Conservation (phyloP, 2,888 invertebrate species). For the Patella pellucida region DNA sequence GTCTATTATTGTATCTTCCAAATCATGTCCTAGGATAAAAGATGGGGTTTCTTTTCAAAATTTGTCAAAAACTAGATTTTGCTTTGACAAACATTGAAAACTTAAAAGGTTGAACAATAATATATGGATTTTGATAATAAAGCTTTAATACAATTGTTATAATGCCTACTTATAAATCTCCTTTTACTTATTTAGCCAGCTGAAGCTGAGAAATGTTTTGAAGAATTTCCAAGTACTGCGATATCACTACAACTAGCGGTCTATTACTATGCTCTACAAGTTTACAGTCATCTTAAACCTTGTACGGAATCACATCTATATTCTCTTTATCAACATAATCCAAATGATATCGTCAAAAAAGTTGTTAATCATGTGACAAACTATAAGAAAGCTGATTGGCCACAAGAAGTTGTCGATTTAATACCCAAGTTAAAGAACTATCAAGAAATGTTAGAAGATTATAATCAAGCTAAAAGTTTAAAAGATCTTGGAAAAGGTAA, state of each 20-base stretch:
- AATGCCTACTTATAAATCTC: too few relatives aligned
- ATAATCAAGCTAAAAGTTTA: constrained; percentile 71
- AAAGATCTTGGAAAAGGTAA: constrained; percentile 70
- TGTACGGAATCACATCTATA: constrained; percentile 38
- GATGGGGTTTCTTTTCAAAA: too few relatives aligned
- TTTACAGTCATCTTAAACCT: constrained; percentile 52
- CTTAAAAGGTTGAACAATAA: too few relatives aligned
- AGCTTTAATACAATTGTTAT: too few relatives aligned
- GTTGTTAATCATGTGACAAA: constrained; percentile 48
- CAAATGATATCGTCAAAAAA: constrained; percentile 51
- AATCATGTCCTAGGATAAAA: too few relatives aligned
- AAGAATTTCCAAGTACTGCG: constrained; percentile 67
- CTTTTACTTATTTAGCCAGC: constrained; percentile 46
- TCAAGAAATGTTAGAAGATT: constrained; percentile 69
- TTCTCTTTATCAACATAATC: constrained; percentile 46
- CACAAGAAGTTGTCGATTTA: constrained; percentile 45
- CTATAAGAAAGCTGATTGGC: constrained; percentile 46
- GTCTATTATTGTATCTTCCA: too few relatives aligned
- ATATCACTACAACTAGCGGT: constrained; percentile 70
- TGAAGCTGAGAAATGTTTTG: constrained; percentile 67
- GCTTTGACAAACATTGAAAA: too few relatives aligned
- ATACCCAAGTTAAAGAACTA: constrained; percentile 64
- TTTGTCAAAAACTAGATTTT: too few relatives aligned
- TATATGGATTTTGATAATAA: too few relatives aligned
- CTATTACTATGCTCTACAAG: constrained; percentile 71